Conservation (phyloP, 1,140 invertebrate genomes). For the Oryctes rhinoceros region DNA sequence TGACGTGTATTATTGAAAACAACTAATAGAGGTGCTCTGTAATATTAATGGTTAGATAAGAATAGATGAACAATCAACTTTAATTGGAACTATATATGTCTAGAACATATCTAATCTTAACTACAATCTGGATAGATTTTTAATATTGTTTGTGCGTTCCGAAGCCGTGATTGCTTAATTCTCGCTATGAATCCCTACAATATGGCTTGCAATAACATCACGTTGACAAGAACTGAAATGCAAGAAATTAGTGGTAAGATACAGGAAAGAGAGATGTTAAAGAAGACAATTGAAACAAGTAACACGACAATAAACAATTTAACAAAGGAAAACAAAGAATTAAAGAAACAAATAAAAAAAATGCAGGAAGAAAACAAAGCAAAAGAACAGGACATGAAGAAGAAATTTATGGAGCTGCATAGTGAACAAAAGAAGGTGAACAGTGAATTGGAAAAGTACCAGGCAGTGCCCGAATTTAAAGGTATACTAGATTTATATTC, state of each 20-base stretch:
- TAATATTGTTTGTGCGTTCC: background rate
- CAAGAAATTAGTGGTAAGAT: constrained; percentile 14
- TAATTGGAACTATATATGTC: too few relatives aligned
- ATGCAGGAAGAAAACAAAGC: background rate
- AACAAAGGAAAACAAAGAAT: constrained; percentile 21
- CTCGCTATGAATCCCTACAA: background rate
- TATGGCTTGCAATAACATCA: background rate
- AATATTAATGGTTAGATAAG: too few relatives aligned
- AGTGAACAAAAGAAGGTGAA: constrained; percentile 5
- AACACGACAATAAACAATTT: background rate
- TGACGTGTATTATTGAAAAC: too few relatives aligned
- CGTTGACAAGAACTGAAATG: background rate
- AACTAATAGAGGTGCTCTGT: too few relatives aligned
- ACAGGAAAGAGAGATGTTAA: background rate
- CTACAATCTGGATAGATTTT: background rate
- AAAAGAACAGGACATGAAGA: constrained; percentile 28
- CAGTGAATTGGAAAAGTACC: constrained; percentile 20
- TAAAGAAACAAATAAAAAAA: constrained; percentile 31
- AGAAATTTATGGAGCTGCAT: constrained; percentile 18
- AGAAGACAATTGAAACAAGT: background rate
- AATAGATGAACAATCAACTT: too few relatives aligned
- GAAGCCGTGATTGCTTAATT: too few relatives aligned
- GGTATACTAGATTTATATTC: constrained; percentile 33
- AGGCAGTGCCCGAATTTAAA: constrained; percentile 30
- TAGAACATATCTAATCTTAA: too few relatives aligned